These are phyloP conservation scores for Amphibalanus amphitrite DNA, from an alignment of 1,140 invertebrate species.

Conservation along the genomic window DNA sequence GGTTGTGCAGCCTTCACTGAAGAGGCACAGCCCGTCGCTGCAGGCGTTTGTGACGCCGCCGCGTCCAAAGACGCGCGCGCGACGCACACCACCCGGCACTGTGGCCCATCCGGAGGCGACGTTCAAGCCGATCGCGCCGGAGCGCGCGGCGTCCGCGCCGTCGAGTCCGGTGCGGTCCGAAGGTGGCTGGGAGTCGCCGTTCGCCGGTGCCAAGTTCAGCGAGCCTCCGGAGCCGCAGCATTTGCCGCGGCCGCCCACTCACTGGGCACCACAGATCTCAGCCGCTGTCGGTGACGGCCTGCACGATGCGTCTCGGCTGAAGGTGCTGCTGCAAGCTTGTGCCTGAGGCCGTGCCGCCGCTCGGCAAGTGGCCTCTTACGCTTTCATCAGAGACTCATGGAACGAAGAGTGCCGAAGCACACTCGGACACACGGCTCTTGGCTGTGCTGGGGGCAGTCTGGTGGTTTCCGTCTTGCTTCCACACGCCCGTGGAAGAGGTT, in stretches of 20 bases:
- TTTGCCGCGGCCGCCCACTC: background rate
- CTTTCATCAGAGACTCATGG: too few species aligned
- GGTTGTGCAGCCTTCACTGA: background rate
- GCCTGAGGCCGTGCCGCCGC: background rate
- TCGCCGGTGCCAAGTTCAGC: conserved; percentile 2
- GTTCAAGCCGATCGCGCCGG: conserved; percentile 1
- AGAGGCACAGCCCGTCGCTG: background rate
- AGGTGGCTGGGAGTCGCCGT: background rate
- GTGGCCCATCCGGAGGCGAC: background rate
- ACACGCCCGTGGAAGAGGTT: background rate
- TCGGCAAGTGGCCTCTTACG: background rate
- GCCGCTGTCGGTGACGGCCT: background rate
- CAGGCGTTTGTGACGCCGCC: background rate
- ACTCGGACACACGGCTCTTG: too few species aligned
- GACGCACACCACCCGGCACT: background rate
- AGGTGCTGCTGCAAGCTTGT: background rate
- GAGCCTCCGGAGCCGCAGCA: background rate
- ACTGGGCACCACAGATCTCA: background rate
- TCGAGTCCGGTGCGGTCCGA: background rate
- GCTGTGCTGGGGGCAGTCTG: too few species aligned
- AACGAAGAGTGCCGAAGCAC: too few species aligned
- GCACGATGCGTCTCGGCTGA: background rate
- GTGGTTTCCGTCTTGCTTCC: background rate
- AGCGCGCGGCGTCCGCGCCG: background rate
- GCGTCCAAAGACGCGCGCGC: background rate